Percentiles rank a stretch among this genome's conserved stretches.
These are phyloP conservation scores for Theonella swinhoei DNA, from an alignment of 37 sponge, comb jelly and placozoan species.

Conservation along the genomic window DNA sequence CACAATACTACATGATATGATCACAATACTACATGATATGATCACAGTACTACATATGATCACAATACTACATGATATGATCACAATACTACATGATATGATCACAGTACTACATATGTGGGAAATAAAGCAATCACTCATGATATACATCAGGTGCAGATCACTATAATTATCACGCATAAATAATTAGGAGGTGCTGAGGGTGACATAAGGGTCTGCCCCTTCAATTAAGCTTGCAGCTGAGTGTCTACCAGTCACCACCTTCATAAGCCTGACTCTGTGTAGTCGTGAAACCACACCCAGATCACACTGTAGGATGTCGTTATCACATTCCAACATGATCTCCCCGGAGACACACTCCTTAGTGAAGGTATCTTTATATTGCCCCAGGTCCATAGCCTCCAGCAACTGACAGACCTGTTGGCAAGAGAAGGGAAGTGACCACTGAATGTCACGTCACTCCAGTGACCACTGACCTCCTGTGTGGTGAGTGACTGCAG, in stretches of 20 bases:
- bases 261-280: conserved; percentile 22
- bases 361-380: conserved; percentile 13
- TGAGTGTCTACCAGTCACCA: conserved; percentile 33
- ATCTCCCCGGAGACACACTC: conserved; percentile 15
- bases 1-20: too few species aligned
- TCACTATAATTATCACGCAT: too few species aligned
- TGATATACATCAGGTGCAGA: too few species aligned
- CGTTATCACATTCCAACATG: neutral
- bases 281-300: neutral
- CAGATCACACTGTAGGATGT: conserved; percentile 6
- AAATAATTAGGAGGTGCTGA: too few species aligned
- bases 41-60: too few species aligned
- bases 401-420: conserved; percentile 24
- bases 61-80: too few species aligned
- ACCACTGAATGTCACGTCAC: too few species aligned
- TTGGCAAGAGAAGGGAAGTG: neutral
- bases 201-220: conserved; percentile 31
- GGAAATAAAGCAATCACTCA: too few species aligned
- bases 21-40: too few species aligned
- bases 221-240: conserved; percentile 19
- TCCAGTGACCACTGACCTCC: too few species aligned
- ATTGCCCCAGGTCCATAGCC: conserved; percentile 13
- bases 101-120: too few species aligned
- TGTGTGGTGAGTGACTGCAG: neutral
- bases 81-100: too few species aligned